These are phyloP conservation scores for Melanotaenia nigrans DNA, from an alignment of 2,797 vertebrate genomes.

Conservation along the genomic window DNA sequence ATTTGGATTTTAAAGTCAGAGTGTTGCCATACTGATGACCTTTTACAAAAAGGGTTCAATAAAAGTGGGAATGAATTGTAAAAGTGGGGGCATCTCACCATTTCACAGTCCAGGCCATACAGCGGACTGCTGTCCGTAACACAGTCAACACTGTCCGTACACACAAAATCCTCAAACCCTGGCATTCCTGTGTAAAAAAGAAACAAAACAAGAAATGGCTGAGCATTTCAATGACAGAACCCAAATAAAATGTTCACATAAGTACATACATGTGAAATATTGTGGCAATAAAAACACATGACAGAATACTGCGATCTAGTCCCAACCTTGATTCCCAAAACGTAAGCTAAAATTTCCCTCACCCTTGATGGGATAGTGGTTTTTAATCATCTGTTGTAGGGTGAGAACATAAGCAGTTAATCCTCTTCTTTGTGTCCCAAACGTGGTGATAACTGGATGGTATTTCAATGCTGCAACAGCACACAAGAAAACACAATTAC, in stretches of 20 bases:
- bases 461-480: conserved; percentile 45
- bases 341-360: conserved; percentile 9
- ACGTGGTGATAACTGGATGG: conserved; percentile 83
- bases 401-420: conserved; percentile 85
- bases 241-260: not conserved
- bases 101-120: conserved; percentile 93
- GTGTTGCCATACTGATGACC: not conserved
- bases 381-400: conserved; percentile 82
- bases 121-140: conserved; percentile 89
- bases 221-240: not conserved
- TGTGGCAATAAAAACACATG: not conserved
- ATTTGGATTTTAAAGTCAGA: not conserved
- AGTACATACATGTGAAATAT: not conserved
- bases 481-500: conserved; percentile 22
- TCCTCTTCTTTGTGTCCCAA: conserved; percentile 76
- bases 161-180: conserved; percentile 80
- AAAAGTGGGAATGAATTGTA: not conserved
- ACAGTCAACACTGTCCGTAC: conserved; percentile 69
- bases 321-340: not conserved
- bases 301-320: not conserved
- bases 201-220: not conserved
- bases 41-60: not conserved
- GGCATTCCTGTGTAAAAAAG: conserved; percentile 74
- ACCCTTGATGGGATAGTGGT: conserved; percentile 87
- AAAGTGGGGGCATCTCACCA: conserved; percentile 80